These are phyloP conservation scores for Archegozetes longisetosus DNA, from an alignment of 1,140 invertebrate species.

Conservation along the genomic window DNA sequence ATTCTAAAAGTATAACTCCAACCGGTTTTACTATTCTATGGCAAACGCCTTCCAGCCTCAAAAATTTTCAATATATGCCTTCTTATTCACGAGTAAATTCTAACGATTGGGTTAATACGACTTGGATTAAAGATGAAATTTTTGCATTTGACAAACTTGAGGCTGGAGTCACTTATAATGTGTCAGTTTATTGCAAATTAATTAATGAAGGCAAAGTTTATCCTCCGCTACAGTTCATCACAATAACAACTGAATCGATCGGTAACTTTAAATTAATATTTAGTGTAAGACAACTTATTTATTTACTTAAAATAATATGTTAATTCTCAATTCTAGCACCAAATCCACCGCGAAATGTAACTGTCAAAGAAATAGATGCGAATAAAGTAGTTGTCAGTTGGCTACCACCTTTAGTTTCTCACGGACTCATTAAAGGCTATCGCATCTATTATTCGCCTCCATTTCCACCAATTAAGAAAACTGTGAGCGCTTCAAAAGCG, in stretches of 20 bases:
- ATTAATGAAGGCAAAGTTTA: conserved; percentile 30
- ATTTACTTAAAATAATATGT: conserved; percentile 5
- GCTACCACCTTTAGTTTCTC: conserved; percentile 42
- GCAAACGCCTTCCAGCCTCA: conserved; percentile 24
- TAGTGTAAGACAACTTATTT: conserved; percentile 16
- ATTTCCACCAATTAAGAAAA: conserved; percentile 29
- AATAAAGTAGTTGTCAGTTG: conserved; percentile 46
- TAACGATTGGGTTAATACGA: conserved; percentile 23
- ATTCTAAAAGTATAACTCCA: conserved; percentile 33
- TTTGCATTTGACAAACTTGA: conserved; percentile 43
- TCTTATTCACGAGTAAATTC: conserved; percentile 32
- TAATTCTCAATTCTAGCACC: conserved; percentile 34
- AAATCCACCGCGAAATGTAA: conserved; percentile 43
- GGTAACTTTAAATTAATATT: too few species aligned
- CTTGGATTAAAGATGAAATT: conserved; percentile 36
- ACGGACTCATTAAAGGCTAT: conserved; percentile 46
- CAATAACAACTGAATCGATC: conserved; percentile 44
- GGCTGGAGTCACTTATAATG: conserved; percentile 51
- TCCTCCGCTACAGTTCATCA: conserved; percentile 37
- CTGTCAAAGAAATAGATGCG: conserved; percentile 42
- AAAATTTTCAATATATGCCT: conserved; percentile 42
- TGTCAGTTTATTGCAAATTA: conserved; percentile 52
- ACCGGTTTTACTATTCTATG: conserved; percentile 39
- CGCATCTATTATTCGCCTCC: conserved; percentile 41
- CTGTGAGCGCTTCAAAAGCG: conserved; percentile 24